phyloP scores from a whole-genome alignment of 1,140 invertebrate genomes.

The Protaetia brevitarsis region DNA sequence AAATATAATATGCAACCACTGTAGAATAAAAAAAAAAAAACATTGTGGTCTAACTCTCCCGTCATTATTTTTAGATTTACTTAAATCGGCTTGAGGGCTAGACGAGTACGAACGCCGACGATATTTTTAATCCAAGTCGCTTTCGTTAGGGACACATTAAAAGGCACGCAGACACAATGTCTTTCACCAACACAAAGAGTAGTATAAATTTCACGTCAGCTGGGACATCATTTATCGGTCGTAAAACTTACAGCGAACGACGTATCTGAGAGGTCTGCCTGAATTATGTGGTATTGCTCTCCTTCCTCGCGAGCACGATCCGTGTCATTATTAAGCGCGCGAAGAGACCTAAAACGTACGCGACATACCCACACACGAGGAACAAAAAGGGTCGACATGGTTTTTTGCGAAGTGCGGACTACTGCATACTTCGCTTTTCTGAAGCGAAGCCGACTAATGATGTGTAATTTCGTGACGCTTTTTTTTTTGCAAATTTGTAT shows the following conservation, averaged over 20 bases:
- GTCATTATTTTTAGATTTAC: conserved; percentile 5
- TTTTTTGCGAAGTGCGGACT: no score
- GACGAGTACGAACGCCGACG: neutral
- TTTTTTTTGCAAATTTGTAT: no score
- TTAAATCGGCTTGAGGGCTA: neutral
- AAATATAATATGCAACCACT: no score
- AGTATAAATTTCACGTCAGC: conserved; percentile 15
- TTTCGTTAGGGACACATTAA: neutral
- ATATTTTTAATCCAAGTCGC: conserved; percentile 4
- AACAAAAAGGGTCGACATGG: no score
- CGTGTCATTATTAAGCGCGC: conserved; percentile 6
- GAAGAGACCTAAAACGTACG: no score
- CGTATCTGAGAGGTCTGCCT: conserved; percentile 7
- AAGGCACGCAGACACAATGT: conserved; percentile 13
- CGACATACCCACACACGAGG: no score
- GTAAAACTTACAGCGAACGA: conserved; percentile 14
- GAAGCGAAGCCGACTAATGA: no score
- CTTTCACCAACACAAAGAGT: conserved; percentile 13
- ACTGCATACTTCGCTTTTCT: no score
- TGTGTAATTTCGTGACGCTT: no score
- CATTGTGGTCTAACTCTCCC: no score
- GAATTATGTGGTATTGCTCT: neutral
- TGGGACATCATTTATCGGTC: conserved; percentile 12
- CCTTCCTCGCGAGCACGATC: neutral
- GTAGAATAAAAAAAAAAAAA: no score